phyloP scores from a whole-genome alignment of 2,113 vertebrate genomes.

The Leptodactylus fuscus region DNA sequence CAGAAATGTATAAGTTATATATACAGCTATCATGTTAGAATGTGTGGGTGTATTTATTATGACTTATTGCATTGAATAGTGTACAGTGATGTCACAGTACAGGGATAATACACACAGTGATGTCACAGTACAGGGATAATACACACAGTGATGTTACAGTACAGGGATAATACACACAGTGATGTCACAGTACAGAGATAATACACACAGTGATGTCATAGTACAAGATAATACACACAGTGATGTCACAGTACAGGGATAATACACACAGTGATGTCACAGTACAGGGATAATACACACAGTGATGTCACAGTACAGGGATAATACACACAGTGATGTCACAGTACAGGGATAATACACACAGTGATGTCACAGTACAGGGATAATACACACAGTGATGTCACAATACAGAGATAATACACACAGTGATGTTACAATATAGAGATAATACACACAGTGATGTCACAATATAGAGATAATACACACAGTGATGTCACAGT shows the following conservation, averaged over 20 bases:
- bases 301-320: neutral
- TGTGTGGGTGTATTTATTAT: too few species aligned
- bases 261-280: neutral
- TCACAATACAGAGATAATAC: too few species aligned
- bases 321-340: neutral
- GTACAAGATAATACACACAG: neutral
- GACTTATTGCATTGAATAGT: too few species aligned
- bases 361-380: constrained; percentile 8
- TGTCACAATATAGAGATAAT: neutral
- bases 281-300: neutral
- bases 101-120: neutral
- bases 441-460: neutral
- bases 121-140: neutral
- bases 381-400: too few species aligned
- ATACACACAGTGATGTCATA: neutral
- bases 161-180: neutral
- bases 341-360: neutral
- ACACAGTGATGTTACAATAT: neutral
- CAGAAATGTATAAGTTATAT: too few species aligned
- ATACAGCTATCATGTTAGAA: too few species aligned
- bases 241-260: neutral
- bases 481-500: neutral
- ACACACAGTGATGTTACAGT: neutral
- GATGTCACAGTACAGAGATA: neutral
- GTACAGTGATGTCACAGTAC: neutral